phyloP scores from a whole-genome alignment of 53 echinoderm and acorn worm genomes.

The Actinopyga echinites region DNA sequence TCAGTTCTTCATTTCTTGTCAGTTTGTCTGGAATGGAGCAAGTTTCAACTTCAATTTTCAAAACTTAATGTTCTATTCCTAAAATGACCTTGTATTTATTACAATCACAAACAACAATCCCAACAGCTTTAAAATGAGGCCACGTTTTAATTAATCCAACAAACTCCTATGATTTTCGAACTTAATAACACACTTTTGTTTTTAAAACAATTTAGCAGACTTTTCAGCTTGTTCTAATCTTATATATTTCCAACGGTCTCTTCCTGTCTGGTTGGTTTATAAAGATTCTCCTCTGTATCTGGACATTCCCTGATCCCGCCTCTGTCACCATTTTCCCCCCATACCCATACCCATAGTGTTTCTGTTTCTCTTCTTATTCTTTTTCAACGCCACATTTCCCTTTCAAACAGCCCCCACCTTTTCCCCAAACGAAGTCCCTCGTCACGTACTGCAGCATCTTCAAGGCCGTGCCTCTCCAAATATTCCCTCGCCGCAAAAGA shows the following conservation, averaged over 20 bases:
- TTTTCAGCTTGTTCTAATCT: constrained; percentile 71
- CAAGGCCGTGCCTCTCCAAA: constrained; percentile 87
- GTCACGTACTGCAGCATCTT: constrained; percentile 26
- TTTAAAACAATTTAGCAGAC: constrained; percentile 81
- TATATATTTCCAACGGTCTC: constrained; percentile 60
- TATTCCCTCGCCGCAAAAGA: constrained; percentile 89
- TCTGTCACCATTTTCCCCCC: background rate
- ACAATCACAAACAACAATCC: too few relatives aligned
- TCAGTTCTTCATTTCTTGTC: too few relatives aligned
- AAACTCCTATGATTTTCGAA: too few relatives aligned
- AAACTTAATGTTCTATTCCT: too few relatives aligned
- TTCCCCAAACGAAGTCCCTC: background rate
- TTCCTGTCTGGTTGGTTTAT: background rate
- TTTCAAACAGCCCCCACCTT: background rate
- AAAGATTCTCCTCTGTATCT: background rate
- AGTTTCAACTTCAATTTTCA: too few relatives aligned
- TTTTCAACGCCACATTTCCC: background rate
- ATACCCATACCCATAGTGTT: background rate
- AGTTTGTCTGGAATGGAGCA: too few relatives aligned
- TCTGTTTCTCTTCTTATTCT: constrained; percentile 13
- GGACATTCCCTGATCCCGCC: background rate
- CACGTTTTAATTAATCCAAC: too few relatives aligned
- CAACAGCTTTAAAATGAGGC: too few relatives aligned
- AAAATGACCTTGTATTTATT: too few relatives aligned
- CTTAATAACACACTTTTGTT: background rate